Percentiles rank a stretch among this genome's conserved stretches.
Conservation (phyloP, 2,888 invertebrate genomes). For the Rhagium mordax region DNA sequence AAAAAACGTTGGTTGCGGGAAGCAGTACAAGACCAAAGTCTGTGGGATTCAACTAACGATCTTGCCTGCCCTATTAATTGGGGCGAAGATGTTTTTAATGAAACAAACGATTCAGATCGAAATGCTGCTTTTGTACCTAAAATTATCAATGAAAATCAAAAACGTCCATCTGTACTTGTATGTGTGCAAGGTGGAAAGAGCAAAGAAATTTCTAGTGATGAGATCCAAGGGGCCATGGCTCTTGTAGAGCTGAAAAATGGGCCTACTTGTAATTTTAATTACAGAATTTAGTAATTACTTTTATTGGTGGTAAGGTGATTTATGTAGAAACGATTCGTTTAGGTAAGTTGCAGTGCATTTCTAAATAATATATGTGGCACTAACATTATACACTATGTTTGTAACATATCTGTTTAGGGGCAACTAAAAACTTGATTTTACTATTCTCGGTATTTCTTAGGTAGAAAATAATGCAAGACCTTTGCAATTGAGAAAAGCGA, state of each 20-base stretch:
- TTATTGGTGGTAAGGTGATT: neutral
- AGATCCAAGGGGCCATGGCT: conserved; percentile 76
- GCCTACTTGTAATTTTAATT: conserved; percentile 56
- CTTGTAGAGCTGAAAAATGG: conserved; percentile 74
- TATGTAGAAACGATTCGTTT: conserved; percentile 2
- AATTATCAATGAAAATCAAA: conserved; percentile 67
- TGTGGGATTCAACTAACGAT: conserved; percentile 68
- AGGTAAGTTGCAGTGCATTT: conserved; percentile 13
- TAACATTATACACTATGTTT: neutral
- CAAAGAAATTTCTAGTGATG: conserved; percentile 65
- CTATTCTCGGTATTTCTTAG: too few species aligned
- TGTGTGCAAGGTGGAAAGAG: conserved; percentile 68
- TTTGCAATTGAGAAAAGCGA: too few species aligned
- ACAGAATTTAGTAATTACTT: conserved; percentile 55
- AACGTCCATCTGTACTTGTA: conserved; percentile 73
- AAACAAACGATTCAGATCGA: conserved; percentile 26
- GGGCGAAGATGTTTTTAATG: conserved; percentile 62
- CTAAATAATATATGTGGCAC: neutral
- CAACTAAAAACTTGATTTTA: neutral
- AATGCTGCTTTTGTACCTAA: conserved; percentile 30
- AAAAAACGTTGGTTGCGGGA: conserved; percentile 77
- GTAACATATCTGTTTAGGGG: neutral
- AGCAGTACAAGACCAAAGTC: conserved; percentile 67
- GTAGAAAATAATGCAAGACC: too few species aligned
- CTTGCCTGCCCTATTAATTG: conserved; percentile 73